phyloP scores from a whole-genome alignment of 2,113 vertebrate genomes.

The Tauraco erythrolophus region DNA sequence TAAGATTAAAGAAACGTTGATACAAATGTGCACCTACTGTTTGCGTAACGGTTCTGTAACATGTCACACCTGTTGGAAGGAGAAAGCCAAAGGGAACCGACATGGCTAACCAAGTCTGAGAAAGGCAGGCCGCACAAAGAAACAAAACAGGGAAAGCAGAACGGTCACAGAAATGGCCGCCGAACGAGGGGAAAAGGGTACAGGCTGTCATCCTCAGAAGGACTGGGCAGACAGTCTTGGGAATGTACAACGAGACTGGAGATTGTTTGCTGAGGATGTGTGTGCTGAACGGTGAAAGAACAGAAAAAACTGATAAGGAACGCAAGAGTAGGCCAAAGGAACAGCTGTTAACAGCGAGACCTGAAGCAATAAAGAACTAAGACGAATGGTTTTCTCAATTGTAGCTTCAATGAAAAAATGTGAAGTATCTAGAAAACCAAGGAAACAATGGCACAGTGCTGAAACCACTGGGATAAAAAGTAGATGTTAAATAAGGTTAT shows the following conservation, averaged over 20 bases:
- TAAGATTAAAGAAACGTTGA: not conserved
- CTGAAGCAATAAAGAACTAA: not conserved
- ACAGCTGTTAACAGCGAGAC: not conserved
- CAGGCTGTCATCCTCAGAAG: not conserved
- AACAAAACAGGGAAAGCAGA: not conserved
- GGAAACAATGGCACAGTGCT: not conserved
- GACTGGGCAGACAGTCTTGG: not conserved
- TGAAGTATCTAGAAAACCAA: not conserved
- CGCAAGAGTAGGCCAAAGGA: not conserved
- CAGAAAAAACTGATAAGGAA: not conserved
- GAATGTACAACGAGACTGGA: not conserved
- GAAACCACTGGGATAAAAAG: not conserved
- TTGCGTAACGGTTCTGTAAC: not conserved
- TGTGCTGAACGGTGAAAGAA: not conserved
- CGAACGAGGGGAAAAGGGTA: not conserved
- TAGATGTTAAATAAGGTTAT: not conserved
- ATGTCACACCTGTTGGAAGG: not conserved
- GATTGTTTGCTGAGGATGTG: not conserved
- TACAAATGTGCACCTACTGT: not conserved
- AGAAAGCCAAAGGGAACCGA: not conserved
- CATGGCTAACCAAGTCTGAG: not conserved
- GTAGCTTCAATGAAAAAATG: not conserved
- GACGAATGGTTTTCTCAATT: not conserved
- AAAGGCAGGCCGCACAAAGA: not conserved
- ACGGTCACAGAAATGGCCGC: not conserved